These are phyloP conservation scores for Apaloderma vittatum DNA, from an alignment of 2,113 vertebrate species.

Conservation along the genomic window DNA sequence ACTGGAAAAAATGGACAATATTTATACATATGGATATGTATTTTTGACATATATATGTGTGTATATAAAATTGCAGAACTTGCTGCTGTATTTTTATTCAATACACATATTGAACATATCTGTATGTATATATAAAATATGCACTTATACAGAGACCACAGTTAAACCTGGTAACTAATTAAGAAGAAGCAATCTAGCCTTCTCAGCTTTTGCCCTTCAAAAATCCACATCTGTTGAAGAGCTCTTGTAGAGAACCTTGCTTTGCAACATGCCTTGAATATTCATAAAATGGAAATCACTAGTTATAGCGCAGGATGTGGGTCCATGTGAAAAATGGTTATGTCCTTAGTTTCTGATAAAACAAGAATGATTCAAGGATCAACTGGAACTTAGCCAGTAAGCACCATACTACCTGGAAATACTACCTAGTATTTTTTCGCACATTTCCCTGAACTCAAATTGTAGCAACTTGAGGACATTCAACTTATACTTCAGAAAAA, in stretches of 20 bases:
- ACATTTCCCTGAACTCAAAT: not conserved
- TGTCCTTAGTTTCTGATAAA: not conserved
- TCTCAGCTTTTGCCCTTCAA: not conserved
- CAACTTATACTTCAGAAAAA: not conserved
- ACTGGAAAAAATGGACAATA: not conserved
- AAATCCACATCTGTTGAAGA: not conserved
- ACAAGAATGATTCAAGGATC: not conserved
- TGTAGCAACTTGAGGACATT: not conserved
- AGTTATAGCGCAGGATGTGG: not conserved
- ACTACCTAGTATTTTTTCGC: not conserved
- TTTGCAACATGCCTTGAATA: not conserved
- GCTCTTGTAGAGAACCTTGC: not conserved
- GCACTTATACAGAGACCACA: not conserved
- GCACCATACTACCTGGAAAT: not conserved
- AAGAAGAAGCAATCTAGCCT: not conserved
- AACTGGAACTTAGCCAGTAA: not conserved
- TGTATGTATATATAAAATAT: not conserved
- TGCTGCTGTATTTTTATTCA: not conserved
- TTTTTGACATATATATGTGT: too few species aligned
- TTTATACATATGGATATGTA: not conserved
- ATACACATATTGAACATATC: accelerated
- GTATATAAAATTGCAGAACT: not conserved
- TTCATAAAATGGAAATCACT: not conserved
- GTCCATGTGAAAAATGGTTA: not conserved
- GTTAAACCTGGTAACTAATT: not conserved